phyloP scores from a whole-genome alignment of 2,113 vertebrate genomes.

The Okapia johnstoni region DNA sequence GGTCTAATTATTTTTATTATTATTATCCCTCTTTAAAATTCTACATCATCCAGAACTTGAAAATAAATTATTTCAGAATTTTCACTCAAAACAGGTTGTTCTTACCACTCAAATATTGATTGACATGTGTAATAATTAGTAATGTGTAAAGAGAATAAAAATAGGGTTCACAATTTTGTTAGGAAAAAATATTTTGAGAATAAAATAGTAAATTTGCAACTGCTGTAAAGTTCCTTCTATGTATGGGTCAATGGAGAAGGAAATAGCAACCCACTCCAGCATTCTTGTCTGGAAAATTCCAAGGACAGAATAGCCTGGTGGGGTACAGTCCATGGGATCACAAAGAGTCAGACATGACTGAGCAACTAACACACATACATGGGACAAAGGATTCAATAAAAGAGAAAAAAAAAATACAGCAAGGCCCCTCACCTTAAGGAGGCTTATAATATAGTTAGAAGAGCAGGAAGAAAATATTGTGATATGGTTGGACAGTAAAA shows the following conservation, averaged over 20 bases:
- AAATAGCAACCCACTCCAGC: background rate
- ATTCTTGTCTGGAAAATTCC: background rate
- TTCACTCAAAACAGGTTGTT: background rate
- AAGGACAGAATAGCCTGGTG: background rate
- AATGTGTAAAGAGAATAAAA: background rate
- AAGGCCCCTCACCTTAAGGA: background rate
- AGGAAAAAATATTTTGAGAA: background rate
- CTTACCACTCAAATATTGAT: background rate
- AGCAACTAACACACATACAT: background rate
- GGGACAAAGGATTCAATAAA: background rate
- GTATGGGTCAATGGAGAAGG: background rate
- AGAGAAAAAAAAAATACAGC: background rate
- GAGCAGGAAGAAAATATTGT: background rate
- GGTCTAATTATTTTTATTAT: background rate
- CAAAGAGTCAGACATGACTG: background rate
- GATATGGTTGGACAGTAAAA: background rate
- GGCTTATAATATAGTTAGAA: background rate
- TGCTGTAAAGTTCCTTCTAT: background rate
- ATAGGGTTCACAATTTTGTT: background rate
- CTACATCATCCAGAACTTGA: background rate
- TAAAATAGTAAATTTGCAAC: background rate
- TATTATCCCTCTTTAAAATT: background rate
- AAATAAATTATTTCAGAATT: background rate
- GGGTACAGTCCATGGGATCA: background rate
- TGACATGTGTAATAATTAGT: background rate